Base-by-base conservation (phyloP, 1,140 invertebrate species). In the Eueides isabella region DNA sequence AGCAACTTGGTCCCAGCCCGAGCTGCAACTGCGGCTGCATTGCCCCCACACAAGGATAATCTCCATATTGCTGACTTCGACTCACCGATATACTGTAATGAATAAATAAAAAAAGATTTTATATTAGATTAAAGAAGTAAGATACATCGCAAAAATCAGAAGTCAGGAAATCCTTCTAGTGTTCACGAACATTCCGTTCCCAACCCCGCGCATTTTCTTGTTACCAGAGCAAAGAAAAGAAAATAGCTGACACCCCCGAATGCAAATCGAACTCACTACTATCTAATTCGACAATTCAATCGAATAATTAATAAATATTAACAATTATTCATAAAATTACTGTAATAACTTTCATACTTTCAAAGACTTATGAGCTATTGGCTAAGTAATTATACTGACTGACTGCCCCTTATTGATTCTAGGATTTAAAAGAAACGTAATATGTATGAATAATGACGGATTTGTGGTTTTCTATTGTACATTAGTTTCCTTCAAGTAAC, bases 41-140 rank as follows among this genome's bases (percentile, higher is more conserved):
- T 91, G 1, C 88, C 88, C 0, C 91, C 91, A 35, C 91, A 92
- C 3, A 92, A 80, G 11, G 84, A 86, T 30, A 92, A 26, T 14
- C 84, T 81, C 89, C 89, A 92, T 84, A 85, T 86, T 55, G 89
- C 87, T 6, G 67, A 85, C 41, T 88, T 91, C 0, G 83, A 78
- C 62, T 91, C 90, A 28, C 81, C 86, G 23, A 91, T 85, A 61
- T 86, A 92, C 90, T 92, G 83, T 2, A 85, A 86, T 72, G 55
- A 31, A 28, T 23, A 55, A 55, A 55, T 55, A 26, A 55, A 55
- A 55, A 55, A 38, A 11, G 12, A 38, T 38, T 9, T 38, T 12
- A 9, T 31, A 31, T 31, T 6, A n/a, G 14, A n/a, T 44, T 44
- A 44, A 44, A 14, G 5, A n/a, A 44, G 0, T 44, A 44, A n/a